A percentile compares a stretch with the other conserved stretches of the same genome.
These are phyloP conservation scores for Penaeus japonicus DNA, from an alignment of 1,140 invertebrate species.

Conservation along the genomic window DNA sequence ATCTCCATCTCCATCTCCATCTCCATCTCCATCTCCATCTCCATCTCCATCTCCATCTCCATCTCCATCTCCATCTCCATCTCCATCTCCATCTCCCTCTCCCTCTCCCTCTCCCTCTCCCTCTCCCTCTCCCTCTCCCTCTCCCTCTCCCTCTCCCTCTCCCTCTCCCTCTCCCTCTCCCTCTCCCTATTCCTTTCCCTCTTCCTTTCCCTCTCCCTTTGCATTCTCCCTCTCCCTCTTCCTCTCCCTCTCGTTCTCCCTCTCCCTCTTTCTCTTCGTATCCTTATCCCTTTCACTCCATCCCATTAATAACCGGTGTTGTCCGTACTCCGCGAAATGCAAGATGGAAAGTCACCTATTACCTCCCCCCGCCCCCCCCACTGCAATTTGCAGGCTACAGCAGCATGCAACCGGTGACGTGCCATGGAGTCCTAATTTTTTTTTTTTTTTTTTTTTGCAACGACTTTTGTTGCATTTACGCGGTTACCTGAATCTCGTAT, in stretches of 20 bases:
- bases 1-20: not conserved
- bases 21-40: not conserved
- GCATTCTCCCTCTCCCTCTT: not conserved
- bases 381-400: too few relatives aligned
- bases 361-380: too few relatives aligned
- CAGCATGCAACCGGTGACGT: too few relatives aligned
- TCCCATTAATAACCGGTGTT: not conserved
- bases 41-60: not conserved
- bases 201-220: not conserved
- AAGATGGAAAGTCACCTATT: too few relatives aligned
- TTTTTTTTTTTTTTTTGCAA: too few relatives aligned
- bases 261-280: not conserved
- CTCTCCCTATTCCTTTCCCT: not conserved
- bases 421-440: too few relatives aligned
- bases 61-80: not conserved
- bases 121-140: not conserved
- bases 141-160: not conserved
- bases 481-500: too few relatives aligned
- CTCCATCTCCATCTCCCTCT: not conserved
- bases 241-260: not conserved
- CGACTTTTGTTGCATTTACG: too few relatives aligned
- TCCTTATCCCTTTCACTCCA: not conserved
- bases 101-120: not conserved
- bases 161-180: not conserved
- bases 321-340: too few relatives aligned